Evolutionary conservation across 2,113 vertebrate species (phyloP), one percentile per base, ranked within the genome.

Genomic region (Tinamus guttatus): DNA sequence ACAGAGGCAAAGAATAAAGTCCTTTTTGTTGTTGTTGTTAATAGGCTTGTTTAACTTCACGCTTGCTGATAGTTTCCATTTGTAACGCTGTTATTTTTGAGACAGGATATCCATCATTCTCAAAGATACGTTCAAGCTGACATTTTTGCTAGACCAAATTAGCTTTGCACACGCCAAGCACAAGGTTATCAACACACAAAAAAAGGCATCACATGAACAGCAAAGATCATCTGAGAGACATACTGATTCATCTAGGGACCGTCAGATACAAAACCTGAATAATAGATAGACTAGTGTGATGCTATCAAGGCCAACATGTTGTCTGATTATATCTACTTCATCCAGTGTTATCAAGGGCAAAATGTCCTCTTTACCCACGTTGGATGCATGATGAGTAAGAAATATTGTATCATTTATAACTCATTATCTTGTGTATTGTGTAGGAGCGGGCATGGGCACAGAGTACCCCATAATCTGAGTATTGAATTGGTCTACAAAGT

Each of bases 291-390:
- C 40, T 90, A 81, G 60, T 60, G 82, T 3, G 24, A 70, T 28
- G 32, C 64, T 80, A 54, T 21, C 86, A 81, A 47, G 74, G 59
- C 19, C 85, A 91, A 5, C 25, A 68, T 79, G 78, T 49, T 76
- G 67, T 82, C 67, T 94, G 74, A 92, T 94, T 94, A 87, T 82
- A 87, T 87, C 85, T 74, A 51, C n/a, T 83, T 69, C 81, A 70
- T 80, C 85, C 94, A 85, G 85, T 45, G 70, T 62, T 81, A 89
- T 36, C 87, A 93, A 94, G 78, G 89, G 81, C 85, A 85, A 85
- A 89, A 85, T 2, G 9, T 85, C 12, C 24, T 54, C n/a, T 91
- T 87, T 89, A 43, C 62, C 69, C 16, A 8, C n/a, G 41, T 0
- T 73, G 43, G 22, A 74, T 80, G 36, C 45, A 76, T 17, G 20